Evolutionary conservation across 2,797 vertebrate species (phyloP).

Genomic region (Fistularia commersonii): DNA sequence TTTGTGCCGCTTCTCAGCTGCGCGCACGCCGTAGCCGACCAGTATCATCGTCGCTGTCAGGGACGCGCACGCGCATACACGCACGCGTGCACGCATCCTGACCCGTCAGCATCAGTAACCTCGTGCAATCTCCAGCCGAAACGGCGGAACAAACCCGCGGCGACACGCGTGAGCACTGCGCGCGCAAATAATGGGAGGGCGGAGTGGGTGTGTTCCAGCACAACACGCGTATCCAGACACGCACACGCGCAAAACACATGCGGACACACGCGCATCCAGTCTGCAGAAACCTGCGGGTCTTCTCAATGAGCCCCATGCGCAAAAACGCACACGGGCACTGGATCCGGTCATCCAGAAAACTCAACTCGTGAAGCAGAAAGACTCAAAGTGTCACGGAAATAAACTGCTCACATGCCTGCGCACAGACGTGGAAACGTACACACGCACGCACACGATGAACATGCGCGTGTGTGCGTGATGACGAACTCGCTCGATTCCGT

Average conservation of each 20-base stretch:
- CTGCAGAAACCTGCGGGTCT: conserved; percentile 43
- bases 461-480: not conserved
- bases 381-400: conserved; percentile 31
- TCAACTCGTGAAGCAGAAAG: conserved; percentile 38
- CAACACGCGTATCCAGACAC: conserved; percentile 15
- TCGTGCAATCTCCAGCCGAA: conserved; percentile 41
- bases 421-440: not conserved
- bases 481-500: conserved; percentile 6
- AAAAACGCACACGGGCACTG: conserved; percentile 14
- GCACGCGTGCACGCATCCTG: conserved; percentile 14
- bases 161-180: conserved; percentile 57
- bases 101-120: conserved; percentile 59
- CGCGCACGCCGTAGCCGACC: conserved; percentile 22
- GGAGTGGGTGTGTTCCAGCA: conserved; percentile 15
- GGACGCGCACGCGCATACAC: not conserved
- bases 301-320: conserved; percentile 31
- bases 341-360: conserved; percentile 44
- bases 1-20: too few relatives aligned
- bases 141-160: conserved; percentile 54
- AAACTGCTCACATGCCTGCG: conserved; percentile 17
- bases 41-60: conserved; percentile 22
- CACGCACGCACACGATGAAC: rapidly evolving
- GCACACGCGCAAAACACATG: not conserved
- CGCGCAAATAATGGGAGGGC: too few relatives aligned
- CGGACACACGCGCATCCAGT: not conserved